Evolutionary conservation across 2,113 vertebrate species (phyloP).

Genomic region (Pyrgilauda ruficollis): DNA sequence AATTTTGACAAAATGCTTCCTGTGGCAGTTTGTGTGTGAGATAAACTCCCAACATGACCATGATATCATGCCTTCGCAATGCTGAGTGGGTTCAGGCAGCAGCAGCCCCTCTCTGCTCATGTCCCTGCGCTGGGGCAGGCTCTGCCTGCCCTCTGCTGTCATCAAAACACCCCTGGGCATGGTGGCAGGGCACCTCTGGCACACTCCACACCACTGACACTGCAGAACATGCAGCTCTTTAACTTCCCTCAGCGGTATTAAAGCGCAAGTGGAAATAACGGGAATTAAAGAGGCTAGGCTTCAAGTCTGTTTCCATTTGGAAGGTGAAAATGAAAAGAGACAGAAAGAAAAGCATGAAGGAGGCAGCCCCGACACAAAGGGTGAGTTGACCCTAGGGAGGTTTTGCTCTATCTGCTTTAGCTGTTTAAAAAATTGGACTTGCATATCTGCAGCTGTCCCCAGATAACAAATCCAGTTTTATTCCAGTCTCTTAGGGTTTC

Average conservation of each 20-base stretch:
- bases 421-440: not conserved
- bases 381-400: not conserved
- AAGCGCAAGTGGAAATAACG: not conserved
- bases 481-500: not conserved
- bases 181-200: not conserved
- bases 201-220: rapidly evolving
- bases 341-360: not conserved
- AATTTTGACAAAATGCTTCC: constrained; percentile 52
- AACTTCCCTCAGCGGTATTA: not conserved
- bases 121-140: not conserved
- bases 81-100: not conserved
- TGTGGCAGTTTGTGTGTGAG: constrained; percentile 21
- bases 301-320: not conserved
- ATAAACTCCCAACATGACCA: not conserved
- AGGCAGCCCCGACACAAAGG: not conserved
- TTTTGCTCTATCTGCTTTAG: not conserved
- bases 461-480: not conserved
- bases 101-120: not conserved
- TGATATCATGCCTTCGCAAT: not conserved
- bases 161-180: no score
- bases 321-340: not conserved
- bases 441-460: not conserved
- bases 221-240: not conserved
- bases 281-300: not conserved
- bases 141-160: constrained; percentile 65